Evolutionary conservation across 2,113 vertebrate genomes (phyloP), one percentile per base, ranked within the genome.

Genomic region (Chunga burmeisteri): DNA sequence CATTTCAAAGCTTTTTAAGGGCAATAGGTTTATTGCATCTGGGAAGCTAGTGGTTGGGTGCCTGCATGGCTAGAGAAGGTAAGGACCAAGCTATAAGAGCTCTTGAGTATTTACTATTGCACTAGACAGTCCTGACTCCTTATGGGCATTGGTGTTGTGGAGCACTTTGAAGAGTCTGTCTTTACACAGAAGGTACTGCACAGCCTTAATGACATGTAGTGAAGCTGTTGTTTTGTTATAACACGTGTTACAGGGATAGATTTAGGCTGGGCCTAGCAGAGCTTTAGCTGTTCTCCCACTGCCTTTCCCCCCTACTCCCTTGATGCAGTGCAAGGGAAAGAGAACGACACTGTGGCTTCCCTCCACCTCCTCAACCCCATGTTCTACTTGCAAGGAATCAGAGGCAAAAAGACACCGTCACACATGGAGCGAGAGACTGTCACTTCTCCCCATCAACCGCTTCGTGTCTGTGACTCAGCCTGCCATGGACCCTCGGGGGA

Each of bases 391-490:
- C 4, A 49, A 44, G 25, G 68, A 52, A 42, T 20, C 34, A 5
- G 87, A 58, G 21, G 46, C 55, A 61, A 36, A 65, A 86, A 10
- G 30, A 16, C 27, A 32, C 17, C 20, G 47, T 65, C 44, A 22
- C 38, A 40, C 0, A 0, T 0, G 0, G 62, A 86, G 66, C 0
- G 0, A 70, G n/a, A 61, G 21, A 16, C 56, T 83, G n/a, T 62
- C 62, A 13, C 38, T 61, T 86, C 30, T 77, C 21, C 53, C 27
- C 16, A 3, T 30, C 81, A 49, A 1, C 26, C 0, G 0, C 62
- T 59, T 47, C 0, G 0, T 75, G 61, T 25, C 66, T 82, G 49
- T 75, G 79, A 29, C 61, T 85, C 62, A 50, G 74, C 13, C 65
- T 83, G 44, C 52, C 49, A 4, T 0, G 0, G 52, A 32, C 32